These are phyloP conservation scores for Bagarius yarrelli DNA, from an alignment of 2,113 vertebrate species.

Conservation along the genomic window DNA sequence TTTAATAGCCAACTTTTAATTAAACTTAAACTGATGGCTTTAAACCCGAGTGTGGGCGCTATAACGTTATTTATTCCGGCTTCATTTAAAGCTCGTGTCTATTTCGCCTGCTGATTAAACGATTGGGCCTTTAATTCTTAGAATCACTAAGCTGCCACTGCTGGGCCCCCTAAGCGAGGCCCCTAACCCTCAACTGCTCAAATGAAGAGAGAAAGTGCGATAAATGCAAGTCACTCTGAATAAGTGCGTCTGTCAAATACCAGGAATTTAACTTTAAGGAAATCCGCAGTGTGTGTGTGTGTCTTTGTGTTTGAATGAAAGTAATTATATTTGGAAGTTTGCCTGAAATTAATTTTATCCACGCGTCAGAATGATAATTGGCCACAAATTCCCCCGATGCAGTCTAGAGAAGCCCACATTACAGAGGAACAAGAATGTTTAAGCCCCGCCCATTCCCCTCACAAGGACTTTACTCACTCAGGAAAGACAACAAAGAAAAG, in stretches of 20 bases:
- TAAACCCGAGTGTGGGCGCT: too few species aligned
- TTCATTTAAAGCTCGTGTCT: neutral
- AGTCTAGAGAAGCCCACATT: neutral
- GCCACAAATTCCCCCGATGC: slow-evolving; percentile 10
- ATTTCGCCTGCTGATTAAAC: too few species aligned
- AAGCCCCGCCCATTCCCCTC: slow-evolving; percentile 18
- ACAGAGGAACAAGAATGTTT: neutral
- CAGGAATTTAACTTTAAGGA: too few species aligned
- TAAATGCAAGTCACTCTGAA: too few species aligned
- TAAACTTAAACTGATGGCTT: too few species aligned
- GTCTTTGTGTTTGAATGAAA: too few species aligned
- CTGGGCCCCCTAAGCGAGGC: neutral
- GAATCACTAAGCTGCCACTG: too few species aligned
- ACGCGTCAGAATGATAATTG: slow-evolving; percentile 26
- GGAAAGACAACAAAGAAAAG: slow-evolving; percentile 68
- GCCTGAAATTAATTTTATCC: neutral
- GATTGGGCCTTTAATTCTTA: neutral
- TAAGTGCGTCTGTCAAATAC: neutral
- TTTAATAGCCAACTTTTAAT: too few species aligned
- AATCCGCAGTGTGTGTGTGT: too few species aligned
- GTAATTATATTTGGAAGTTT: neutral
- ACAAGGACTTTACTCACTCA: slow-evolving; percentile 43
- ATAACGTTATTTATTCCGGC: too few species aligned
- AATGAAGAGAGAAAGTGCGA: too few species aligned
- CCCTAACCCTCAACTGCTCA: too few species aligned